Base-by-base conservation (phyloP, 1,140 invertebrate genomes). In the Lethocerus indicus region DNA sequence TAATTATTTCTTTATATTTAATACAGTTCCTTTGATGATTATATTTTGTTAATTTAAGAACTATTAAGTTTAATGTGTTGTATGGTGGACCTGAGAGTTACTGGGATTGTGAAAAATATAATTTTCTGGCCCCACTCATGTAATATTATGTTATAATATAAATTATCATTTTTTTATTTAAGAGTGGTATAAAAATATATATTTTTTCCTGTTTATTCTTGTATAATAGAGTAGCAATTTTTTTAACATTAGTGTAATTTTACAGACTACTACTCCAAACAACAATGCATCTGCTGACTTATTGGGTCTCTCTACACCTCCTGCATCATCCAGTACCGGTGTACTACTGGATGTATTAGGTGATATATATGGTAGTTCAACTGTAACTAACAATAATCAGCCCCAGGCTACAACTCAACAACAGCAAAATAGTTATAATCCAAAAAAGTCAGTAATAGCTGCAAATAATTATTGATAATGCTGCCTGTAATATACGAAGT, bases 271-370 rank as follows among this genome's bases (percentile, higher is more conserved):
- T 4, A 42, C 45, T 9, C 47, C 58, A 27, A 60, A 60, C 35
- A 61, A 63, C 46, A 76, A 70, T 58, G 57, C 51, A 35, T 86
- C 85, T 57, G 76, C 83, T 26, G 87, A 90, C 71, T 69, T 91
- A n/a, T 66, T 90, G 14, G 86, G 86, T 25, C 63, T 91, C 27
- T 86, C 83, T 20, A 86, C 86, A 36, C 83, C 85, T 32, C 81
- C 86, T 48, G 72, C 74, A 52, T 77, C 68, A 58, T 75, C 73
- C 60, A 78, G 76, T 59, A 78, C 81, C 50, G 78, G 77, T 44
- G 74, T 81, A n/a, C 67, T 94, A 43, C 74, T 92, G n/a, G 89
- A 93, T 68, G 87, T 94, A 18, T 70, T 94, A 42, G 88, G 87
- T 23, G 87, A 92, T 66, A 75, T 89, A 51, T 90, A 89, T 60